phyloP scores from a whole-genome alignment of 2,113 vertebrate genomes.

The Laticauda colubrina region DNA sequence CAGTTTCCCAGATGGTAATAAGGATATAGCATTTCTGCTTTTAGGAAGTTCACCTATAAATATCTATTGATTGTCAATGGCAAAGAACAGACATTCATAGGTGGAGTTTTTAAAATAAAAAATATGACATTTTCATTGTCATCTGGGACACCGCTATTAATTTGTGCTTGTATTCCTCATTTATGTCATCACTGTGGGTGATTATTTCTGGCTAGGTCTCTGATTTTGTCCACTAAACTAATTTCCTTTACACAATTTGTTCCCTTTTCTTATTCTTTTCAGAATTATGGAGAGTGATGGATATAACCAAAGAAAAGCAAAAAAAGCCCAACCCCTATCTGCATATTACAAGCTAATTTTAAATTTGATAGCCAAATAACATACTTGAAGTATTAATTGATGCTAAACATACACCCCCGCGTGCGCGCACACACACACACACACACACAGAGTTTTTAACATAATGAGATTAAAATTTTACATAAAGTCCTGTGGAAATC shows the following conservation, averaged over 20 bases:
- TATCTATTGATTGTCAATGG: not conserved
- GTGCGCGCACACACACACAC: not conserved
- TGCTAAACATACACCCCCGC: not conserved
- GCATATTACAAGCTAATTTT: not conserved
- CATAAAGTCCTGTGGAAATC: slow-evolving; percentile 15
- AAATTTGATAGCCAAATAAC: not conserved
- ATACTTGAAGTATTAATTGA: slow-evolving; percentile 10
- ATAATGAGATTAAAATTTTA: slow-evolving; percentile 2
- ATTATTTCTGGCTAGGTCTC: not conserved
- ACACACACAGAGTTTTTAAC: not conserved
- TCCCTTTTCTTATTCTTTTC: not conserved
- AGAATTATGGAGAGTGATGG: not conserved
- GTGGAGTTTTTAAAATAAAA: not conserved
- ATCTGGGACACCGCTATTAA: not conserved
- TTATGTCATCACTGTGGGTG: not conserved
- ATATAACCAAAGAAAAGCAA: not conserved
- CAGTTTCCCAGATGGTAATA: not conserved
- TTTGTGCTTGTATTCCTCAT: not conserved
- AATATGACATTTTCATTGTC: not conserved
- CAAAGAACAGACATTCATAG: not conserved
- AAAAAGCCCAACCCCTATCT: not conserved
- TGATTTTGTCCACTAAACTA: not conserved
- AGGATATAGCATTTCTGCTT: not conserved
- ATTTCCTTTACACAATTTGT: not conserved
- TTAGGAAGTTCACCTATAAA: not conserved